phyloP scores from a whole-genome alignment of 2,888 invertebrate species.

The Rhagium mordax region DNA sequence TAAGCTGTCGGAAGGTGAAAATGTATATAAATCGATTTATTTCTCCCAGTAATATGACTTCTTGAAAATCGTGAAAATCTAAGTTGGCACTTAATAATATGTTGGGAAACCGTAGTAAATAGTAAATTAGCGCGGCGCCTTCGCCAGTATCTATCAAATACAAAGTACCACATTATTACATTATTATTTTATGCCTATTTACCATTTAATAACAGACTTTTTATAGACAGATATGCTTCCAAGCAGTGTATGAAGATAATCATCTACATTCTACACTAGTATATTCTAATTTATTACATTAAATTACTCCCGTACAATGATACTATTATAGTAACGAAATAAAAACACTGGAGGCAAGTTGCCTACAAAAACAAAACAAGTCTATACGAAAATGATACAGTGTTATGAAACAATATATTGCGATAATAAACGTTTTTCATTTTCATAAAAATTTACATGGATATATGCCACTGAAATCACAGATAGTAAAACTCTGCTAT shows the following conservation, averaged over 20 bases:
- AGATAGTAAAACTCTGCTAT: constrained; percentile 65
- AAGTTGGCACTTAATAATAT: too few relatives aligned
- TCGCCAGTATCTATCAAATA: neutral
- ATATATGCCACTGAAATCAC: constrained; percentile 60
- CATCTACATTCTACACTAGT: too few relatives aligned
- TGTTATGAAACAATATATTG: constrained; percentile 30
- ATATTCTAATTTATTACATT: neutral
- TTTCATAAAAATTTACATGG: constrained; percentile 38
- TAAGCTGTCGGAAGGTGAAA: too few relatives aligned
- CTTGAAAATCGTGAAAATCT: too few relatives aligned
- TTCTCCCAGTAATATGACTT: too few relatives aligned
- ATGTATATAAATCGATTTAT: too few relatives aligned
- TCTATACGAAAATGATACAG: constrained; percentile 3
- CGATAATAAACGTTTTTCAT: constrained; percentile 28
- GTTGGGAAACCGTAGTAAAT: too few relatives aligned
- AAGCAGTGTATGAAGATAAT: neutral
- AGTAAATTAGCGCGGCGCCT: neutral
- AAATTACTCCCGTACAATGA: neutral
- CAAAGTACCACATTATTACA: neutral
- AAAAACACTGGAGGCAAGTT: neutral
- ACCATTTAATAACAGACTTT: neutral
- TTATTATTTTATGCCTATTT: neutral
- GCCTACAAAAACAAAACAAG: neutral
- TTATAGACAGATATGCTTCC: neutral
- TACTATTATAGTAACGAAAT: neutral